A percentile compares a stretch with the other conserved stretches of the same genome.
Evolutionary conservation across 2,797 vertebrate species (phyloP).

Genomic region (Odontamblyopus lacepedii): DNA sequence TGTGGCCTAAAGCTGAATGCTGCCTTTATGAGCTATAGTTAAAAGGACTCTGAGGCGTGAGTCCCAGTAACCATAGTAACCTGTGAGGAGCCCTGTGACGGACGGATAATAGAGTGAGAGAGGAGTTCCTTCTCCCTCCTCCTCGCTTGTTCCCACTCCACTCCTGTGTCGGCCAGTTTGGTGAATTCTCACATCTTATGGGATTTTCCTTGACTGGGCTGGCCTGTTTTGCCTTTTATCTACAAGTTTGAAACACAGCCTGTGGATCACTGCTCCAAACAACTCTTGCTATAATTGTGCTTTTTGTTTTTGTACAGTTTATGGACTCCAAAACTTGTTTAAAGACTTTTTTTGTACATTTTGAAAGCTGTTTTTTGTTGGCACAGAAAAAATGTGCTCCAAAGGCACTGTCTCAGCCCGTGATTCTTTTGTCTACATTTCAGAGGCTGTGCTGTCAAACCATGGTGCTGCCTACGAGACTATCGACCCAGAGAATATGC

Average conservation of each 20-base stretch:
- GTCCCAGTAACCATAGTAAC: constrained; percentile 78
- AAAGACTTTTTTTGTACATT: constrained; percentile 54
- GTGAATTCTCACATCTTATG: constrained; percentile 62
- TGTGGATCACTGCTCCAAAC: constrained; percentile 41
- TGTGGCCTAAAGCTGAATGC: constrained; percentile 77
- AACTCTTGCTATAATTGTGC: constrained; percentile 54
- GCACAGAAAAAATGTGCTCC: constrained; percentile 74
- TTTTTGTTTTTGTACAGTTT: constrained; percentile 53
- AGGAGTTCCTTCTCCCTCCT: constrained; percentile 76
- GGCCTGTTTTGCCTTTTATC: constrained; percentile 40
- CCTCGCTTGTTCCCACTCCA: constrained; percentile 70
- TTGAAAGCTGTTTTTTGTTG: constrained; percentile 49
- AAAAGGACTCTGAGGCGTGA: constrained; percentile 80
- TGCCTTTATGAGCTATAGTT: constrained; percentile 80
- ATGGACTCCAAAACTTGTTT: constrained; percentile 63
- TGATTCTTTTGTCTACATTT: constrained; percentile 77
- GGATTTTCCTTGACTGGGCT: constrained; percentile 58
- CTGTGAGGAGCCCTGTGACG: constrained; percentile 76
- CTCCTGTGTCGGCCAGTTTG: constrained; percentile 66
- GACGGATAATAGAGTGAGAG: constrained; percentile 79
- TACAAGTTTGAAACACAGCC: constrained; percentile 56
- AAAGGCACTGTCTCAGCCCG: constrained; percentile 78
- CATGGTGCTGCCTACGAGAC: constrained; percentile 71
- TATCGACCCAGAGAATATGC: constrained; percentile 74
- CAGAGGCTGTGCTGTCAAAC: constrained; percentile 77